Evolutionary conservation across 92 coral and sea anemone species (phyloP).

Genomic region (Chrysogorgia sp.): DNA sequence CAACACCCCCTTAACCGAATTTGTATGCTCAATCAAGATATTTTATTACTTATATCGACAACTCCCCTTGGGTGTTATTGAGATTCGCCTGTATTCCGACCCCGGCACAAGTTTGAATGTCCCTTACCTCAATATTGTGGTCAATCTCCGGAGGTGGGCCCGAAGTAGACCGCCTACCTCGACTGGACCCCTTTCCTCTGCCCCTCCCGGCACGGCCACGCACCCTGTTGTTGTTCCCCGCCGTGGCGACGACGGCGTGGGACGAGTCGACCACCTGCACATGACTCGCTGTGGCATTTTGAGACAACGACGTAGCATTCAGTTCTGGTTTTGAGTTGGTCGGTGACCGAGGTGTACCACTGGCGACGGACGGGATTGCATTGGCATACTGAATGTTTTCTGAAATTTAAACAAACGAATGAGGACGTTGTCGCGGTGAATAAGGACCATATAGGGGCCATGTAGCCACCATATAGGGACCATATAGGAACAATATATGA

Average conservation of each 20-base stretch:
- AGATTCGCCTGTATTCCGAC: background rate
- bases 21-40: no score
- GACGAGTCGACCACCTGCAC: slow-evolving; percentile 64
- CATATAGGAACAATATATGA: no score
- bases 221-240: slow-evolving; percentile 68
- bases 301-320: slow-evolving; percentile 66
- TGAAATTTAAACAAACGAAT: background rate
- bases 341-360: slow-evolving; percentile 81
- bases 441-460: background rate
- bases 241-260: slow-evolving; percentile 65
- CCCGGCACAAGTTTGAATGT: background rate
- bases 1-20: no score
- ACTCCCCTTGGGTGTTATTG: no score
- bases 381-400: slow-evolving; percentile 89
- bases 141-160: slow-evolving; percentile 96
- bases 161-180: slow-evolving; percentile 92
- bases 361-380: slow-evolving; percentile 84
- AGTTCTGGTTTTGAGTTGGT: slow-evolving; percentile 70
- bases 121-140: slow-evolving; percentile 87
- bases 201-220: slow-evolving; percentile 96
- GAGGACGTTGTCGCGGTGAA: no score
- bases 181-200: slow-evolving; percentile 84
- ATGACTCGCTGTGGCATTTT: slow-evolving; percentile 72
- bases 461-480: no score
- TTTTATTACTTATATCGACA: no score